Evolutionary conservation across 2,113 vertebrate genomes (phyloP).

Genomic region (Isichthys henryi): DNA sequence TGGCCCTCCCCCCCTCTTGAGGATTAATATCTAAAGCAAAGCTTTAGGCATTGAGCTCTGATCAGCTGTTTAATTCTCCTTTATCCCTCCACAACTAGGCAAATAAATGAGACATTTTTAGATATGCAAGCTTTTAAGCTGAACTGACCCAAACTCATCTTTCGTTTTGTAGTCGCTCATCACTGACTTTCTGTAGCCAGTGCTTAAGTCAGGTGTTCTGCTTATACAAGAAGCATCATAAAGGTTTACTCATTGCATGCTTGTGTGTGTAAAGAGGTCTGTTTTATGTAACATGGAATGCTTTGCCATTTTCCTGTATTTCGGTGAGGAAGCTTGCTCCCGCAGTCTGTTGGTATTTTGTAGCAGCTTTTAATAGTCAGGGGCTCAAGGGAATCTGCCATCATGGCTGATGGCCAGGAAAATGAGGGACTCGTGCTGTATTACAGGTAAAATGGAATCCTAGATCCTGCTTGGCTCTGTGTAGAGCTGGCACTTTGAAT

Average conservation of each 20-base stretch:
- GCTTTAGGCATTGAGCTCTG: slow-evolving; percentile 56
- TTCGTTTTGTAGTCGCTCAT: background rate
- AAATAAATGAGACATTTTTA: slow-evolving; percentile 30
- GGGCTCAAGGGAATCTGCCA: background rate
- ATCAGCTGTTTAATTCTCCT: slow-evolving; percentile 59
- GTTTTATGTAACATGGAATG: background rate
- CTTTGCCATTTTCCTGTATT: background rate
- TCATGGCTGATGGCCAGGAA: background rate
- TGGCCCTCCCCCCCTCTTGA: slow-evolving; percentile 44
- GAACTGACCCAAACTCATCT: background rate
- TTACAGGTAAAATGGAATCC: background rate
- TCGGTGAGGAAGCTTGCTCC: background rate
- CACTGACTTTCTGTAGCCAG: background rate
- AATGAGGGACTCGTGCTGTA: background rate
- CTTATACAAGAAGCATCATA: background rate
- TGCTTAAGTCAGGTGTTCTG: background rate
- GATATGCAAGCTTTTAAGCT: background rate
- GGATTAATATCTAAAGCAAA: slow-evolving; percentile 66
- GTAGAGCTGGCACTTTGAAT: background rate
- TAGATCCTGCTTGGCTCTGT: background rate
- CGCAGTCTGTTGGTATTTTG: background rate
- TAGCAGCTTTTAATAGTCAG: background rate
- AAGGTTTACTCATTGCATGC: background rate
- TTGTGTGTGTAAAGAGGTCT: background rate
- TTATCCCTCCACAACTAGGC: slow-evolving; percentile 44